Evolutionary conservation across 2,888 invertebrate genomes (phyloP).

Genomic region (Campopleginae sp.): DNA sequence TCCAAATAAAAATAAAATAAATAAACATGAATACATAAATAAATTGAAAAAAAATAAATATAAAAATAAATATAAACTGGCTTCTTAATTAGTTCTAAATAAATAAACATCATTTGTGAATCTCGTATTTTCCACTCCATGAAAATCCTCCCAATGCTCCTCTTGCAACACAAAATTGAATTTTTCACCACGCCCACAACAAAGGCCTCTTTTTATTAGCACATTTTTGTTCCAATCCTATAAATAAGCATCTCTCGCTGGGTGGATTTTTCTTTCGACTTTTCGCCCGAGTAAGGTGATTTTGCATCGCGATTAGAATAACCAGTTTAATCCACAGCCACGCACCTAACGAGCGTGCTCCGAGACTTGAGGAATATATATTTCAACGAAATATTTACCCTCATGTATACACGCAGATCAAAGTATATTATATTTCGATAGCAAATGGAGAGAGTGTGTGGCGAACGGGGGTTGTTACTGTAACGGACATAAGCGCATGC

Average conservation of each 20-base stretch:
- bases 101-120: neutral
- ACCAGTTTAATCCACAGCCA: slow-evolving; percentile 65
- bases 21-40: no score
- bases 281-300: slow-evolving; percentile 52
- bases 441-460: neutral
- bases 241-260: slow-evolving; percentile 12
- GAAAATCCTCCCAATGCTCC: neutral
- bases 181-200: neutral
- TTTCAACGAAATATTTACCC: slow-evolving; percentile 26
- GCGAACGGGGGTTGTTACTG: slow-evolving; percentile 54
- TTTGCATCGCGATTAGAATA: slow-evolving; percentile 69
- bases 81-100: neutral
- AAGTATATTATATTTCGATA: slow-evolving; percentile 27
- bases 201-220: slow-evolving; percentile 8
- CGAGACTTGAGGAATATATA: slow-evolving; percentile 23
- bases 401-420: neutral
- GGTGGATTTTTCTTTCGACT: slow-evolving; percentile 9
- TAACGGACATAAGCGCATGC: slow-evolving; percentile 63
- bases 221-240: neutral
- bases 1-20: no score
- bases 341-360: slow-evolving; percentile 7
- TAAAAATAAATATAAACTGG: no score
- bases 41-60: no score
- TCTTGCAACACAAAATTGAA: neutral
- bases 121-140: neutral